Evolutionary conservation across 2,888 invertebrate genomes (phyloP).

Genomic region (Belgica antarctica): DNA sequence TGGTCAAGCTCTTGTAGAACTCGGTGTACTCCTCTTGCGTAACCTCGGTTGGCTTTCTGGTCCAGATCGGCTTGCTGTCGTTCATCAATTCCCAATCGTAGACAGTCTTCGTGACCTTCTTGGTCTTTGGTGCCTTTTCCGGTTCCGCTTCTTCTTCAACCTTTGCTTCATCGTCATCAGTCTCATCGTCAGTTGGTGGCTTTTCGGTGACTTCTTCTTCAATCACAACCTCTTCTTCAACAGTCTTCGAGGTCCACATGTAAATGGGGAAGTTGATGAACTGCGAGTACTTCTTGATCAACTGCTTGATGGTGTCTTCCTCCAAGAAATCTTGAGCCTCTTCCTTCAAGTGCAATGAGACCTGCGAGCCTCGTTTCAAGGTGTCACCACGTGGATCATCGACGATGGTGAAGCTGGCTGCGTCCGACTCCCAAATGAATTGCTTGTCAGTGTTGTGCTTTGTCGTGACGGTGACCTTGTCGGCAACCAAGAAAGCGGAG

Average conservation of each 20-base stretch:
- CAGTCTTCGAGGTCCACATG: constrained; percentile 79
- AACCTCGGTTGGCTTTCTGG: constrained; percentile 83
- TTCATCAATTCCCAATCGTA: constrained; percentile 99
- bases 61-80: constrained; percentile 98
- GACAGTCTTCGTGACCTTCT: constrained; percentile 87
- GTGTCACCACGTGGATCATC: constrained; percentile 94
- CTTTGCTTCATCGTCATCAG: constrained; percentile 58
- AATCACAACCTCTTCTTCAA: constrained; percentile 70
- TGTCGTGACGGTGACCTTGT: constrained; percentile 91
- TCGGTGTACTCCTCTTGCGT: constrained; percentile 85
- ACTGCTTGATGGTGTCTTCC: constrained; percentile 80
- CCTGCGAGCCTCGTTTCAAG: constrained; percentile 83
- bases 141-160: constrained; percentile 71
- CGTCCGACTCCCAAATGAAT: constrained; percentile 98
- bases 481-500: constrained; percentile 95
- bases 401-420: constrained; percentile 79
- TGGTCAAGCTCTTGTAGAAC: constrained; percentile 94
- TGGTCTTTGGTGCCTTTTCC: constrained; percentile 75
- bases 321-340: constrained; percentile 96
- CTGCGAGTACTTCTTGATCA: constrained; percentile 97
- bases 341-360: constrained; percentile 87
- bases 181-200: constrained; percentile 58
- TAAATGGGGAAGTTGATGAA: constrained; percentile 99
- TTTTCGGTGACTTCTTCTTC: constrained; percentile 57
- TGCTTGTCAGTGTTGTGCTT: constrained; percentile 93